Evolutionary conservation across 2,888 invertebrate genomes (phyloP).

Genomic region (Hypolimnas misippus): DNA sequence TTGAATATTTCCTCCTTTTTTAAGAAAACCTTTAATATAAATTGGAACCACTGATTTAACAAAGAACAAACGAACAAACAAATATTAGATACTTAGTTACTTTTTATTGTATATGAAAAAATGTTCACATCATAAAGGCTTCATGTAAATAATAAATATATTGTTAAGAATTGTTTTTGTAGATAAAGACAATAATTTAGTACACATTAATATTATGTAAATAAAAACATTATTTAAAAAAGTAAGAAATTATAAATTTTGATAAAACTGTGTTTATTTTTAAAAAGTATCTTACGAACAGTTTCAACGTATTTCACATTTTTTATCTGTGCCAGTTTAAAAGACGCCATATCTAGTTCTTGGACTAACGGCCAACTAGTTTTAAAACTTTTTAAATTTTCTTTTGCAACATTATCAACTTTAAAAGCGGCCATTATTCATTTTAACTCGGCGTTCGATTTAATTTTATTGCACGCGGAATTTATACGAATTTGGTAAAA

Average conservation of each 20-base stretch:
- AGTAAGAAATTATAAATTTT: not conserved
- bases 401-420: conserved; percentile 8
- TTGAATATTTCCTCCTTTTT: no score
- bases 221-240: no score
- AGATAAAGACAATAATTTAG: no score
- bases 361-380: conserved; percentile 5
- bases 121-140: no score
- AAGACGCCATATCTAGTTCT: not conserved
- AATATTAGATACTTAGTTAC: no score
- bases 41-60: no score
- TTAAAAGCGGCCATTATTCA: conserved; percentile 18
- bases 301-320: conserved; percentile 2
- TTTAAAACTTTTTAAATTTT: conserved; percentile 10
- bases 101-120: no score
- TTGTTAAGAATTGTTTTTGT: no score
- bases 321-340: conserved; percentile 11
- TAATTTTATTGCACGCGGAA: conserved; percentile 49
- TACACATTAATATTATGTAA: no score
- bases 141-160: no score
- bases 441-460: conserved; percentile 21
- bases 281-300: not conserved
- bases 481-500: conserved; percentile 51
- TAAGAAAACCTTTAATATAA: no score
- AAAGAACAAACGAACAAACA: no score
- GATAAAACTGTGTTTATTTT: not conserved